Evolutionary conservation across 30 jellyfish, hydroid and myxozoan species (phyloP).

Genomic region (Cassiopea xamachana): DNA sequence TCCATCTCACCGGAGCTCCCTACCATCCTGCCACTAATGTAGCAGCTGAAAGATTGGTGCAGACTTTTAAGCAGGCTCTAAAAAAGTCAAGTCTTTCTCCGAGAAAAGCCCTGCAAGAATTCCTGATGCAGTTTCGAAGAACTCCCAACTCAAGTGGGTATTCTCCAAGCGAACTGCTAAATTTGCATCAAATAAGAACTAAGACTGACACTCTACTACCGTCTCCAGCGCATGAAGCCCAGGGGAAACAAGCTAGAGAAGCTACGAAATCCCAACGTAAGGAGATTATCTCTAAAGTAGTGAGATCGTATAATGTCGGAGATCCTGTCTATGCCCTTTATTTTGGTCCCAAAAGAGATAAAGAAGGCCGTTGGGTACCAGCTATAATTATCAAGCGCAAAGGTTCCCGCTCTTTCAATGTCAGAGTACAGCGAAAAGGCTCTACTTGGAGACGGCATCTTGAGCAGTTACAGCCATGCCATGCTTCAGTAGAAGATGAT

Average conservation of each 20-base stretch:
- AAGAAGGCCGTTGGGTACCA: conserved; percentile 38
- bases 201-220: conserved; percentile 32
- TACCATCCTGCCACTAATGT: conserved; percentile 47
- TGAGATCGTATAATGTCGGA: conserved; percentile 22
- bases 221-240: conserved; percentile 53
- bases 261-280: conserved; percentile 32
- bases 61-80: conserved; percentile 51
- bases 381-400: conserved; percentile 27
- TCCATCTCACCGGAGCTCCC: conserved; percentile 53
- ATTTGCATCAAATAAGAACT: conserved; percentile 23
- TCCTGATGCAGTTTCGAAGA: conserved; percentile 29
- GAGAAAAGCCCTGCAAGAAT: conserved; percentile 36
- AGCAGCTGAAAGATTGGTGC: conserved; percentile 48
- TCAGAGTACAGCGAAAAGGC: conserved; percentile 30
- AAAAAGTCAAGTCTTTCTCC: conserved; percentile 52
- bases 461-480: conserved; percentile 55
- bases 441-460: conserved; percentile 40
- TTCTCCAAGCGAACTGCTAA: conserved; percentile 55
- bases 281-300: conserved; percentile 33
- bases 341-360: conserved; percentile 40
- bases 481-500: conserved; percentile 23
- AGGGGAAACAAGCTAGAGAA: conserved; percentile 22
- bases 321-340: conserved; percentile 45
- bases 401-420: conserved; percentile 36
- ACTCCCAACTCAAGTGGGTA: conserved; percentile 44